Evolutionary conservation across 2,797 vertebrate genomes (phyloP).

Genomic region (Podarcis siculus): DNA sequence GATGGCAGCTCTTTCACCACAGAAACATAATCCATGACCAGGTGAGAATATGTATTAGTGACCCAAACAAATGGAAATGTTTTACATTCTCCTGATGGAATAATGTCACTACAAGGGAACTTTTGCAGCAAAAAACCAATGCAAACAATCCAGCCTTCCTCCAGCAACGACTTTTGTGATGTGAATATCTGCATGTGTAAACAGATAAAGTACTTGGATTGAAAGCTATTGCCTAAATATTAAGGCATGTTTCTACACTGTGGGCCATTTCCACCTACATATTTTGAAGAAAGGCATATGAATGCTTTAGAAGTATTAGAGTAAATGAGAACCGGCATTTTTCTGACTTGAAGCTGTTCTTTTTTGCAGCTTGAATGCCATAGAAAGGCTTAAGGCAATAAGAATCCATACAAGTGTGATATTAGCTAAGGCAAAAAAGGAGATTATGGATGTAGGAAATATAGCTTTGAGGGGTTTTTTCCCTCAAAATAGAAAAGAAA

Average conservation of each 20-base stretch:
- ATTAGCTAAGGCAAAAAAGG: not conserved
- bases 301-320: not conserved
- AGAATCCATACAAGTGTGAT: constrained; percentile 5
- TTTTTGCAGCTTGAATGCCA: not conserved
- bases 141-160: too few relatives aligned
- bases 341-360: not conserved
- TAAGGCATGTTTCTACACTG: not conserved
- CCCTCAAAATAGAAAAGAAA: not conserved
- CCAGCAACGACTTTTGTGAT: too few relatives aligned
- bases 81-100: too few relatives aligned
- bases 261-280: not conserved
- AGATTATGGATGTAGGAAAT: too few relatives aligned
- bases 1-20: too few relatives aligned
- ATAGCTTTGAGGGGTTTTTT: too few relatives aligned
- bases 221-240: not conserved
- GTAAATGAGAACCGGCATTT: constrained; percentile 3
- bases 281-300: not conserved
- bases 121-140: too few relatives aligned
- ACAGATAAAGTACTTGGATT: not conserved
- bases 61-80: too few relatives aligned
- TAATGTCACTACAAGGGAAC: too few relatives aligned
- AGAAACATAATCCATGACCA: too few relatives aligned
- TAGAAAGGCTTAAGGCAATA: constrained; percentile 13
- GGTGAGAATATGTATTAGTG: too few relatives aligned
- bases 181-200: not conserved